phyloP scores from a whole-genome alignment of 2,797 vertebrate genomes.

The Morelia viridis region DNA sequence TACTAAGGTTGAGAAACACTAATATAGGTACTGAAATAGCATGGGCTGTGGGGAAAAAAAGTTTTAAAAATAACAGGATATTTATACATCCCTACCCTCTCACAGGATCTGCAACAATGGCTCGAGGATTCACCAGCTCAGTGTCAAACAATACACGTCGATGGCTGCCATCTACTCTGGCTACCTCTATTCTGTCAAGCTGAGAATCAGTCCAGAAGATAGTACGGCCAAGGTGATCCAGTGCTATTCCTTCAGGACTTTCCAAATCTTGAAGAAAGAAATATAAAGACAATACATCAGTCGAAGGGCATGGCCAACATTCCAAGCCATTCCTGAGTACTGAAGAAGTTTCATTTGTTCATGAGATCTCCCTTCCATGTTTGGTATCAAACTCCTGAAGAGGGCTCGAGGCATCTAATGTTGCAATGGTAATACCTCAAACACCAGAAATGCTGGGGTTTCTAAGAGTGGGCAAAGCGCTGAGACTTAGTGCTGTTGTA shows the following conservation, averaged over 20 bases:
- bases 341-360: neutral
- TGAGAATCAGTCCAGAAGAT: slow-evolving; percentile 94
- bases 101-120: slow-evolving; percentile 82
- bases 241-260: slow-evolving; percentile 90
- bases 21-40: neutral
- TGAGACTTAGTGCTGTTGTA: neutral
- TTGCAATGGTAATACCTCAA: neutral
- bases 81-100: slow-evolving; percentile 75
- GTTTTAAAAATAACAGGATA: neutral
- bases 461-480: neutral
- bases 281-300: neutral
- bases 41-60: neutral
- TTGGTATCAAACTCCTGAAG: neutral
- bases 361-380: neutral
- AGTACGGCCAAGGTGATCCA: slow-evolving; percentile 87
- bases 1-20: too few species aligned
- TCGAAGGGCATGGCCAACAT: neutral
- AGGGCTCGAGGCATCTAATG: neutral
- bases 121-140: slow-evolving; percentile 88
- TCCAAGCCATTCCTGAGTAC: neutral
- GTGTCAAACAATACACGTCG: slow-evolving; percentile 85
- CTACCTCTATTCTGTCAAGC: slow-evolving; percentile 87
- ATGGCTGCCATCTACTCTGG: slow-evolving; percentile 86
- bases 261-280: slow-evolving; percentile 74
- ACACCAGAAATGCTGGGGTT: neutral